Conservation (phyloP, 2,888 invertebrate genomes). For the Cotesia congregata region DNA sequence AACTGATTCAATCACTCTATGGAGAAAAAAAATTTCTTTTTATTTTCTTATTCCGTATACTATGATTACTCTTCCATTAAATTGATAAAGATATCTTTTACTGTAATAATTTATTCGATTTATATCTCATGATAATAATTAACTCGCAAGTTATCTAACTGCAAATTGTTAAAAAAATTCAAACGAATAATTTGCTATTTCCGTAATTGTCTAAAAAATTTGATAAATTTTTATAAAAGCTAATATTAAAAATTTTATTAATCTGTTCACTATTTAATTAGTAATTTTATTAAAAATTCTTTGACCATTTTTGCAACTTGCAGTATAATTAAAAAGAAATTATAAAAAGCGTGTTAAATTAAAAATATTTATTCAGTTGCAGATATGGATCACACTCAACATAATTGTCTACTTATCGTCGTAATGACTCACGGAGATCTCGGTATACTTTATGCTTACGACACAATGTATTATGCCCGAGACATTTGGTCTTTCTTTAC, state of each 20-base stretch:
- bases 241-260: too few species aligned
- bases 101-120: neutral
- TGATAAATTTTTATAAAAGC: too few species aligned
- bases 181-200: neutral
- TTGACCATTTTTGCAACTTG: neutral
- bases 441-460: conserved; percentile 88
- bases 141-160: neutral
- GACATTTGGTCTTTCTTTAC: conserved; percentile 84
- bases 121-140: neutral
- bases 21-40: neutral
- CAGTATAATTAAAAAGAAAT: neutral
- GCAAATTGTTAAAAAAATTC: neutral
- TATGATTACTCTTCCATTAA: neutral
- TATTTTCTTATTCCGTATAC: neutral
- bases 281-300: neutral
- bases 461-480: conserved; percentile 87
- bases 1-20: neutral
- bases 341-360: neutral
- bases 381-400: conserved; percentile 82
- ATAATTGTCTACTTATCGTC: conserved; percentile 87
- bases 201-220: too few species aligned
- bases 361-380: conserved; percentile 73
- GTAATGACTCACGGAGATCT: conserved; percentile 93
- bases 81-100: neutral
- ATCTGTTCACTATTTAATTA: too few species aligned